Evolutionary conservation across 1,140 invertebrate species (phyloP).

Genomic region (Lepidurus packardi): DNA sequence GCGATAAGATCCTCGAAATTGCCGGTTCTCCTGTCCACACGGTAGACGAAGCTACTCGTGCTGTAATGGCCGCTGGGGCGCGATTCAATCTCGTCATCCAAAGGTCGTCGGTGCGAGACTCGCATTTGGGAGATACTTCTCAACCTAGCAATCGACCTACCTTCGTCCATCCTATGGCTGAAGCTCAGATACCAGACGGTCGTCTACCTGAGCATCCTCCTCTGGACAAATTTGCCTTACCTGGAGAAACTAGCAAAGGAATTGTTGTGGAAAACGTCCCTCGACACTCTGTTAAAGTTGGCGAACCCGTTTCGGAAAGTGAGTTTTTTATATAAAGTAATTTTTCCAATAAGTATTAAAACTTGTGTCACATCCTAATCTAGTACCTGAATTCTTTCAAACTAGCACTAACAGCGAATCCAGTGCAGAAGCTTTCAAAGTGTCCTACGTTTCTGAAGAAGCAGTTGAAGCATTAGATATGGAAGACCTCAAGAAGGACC

Average conservation of each 20-base stretch:
- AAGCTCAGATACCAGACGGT: neutral
- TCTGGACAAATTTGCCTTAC: neutral
- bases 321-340: neutral
- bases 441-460: neutral
- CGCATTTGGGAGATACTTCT: neutral
- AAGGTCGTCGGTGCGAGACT: neutral
- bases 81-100: neutral
- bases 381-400: neutral
- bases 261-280: neutral
- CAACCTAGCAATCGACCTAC: neutral
- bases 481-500: neutral
- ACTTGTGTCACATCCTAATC: neutral
- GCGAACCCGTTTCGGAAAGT: neutral
- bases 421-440: neutral
- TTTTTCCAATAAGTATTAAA: neutral
- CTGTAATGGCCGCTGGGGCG: slow-evolving; percentile 26
- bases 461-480: neutral
- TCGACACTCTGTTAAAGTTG: neutral
- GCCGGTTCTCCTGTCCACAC: slow-evolving; percentile 66
- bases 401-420: neutral
- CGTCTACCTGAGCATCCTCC: no score
- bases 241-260: slow-evolving; percentile 1
- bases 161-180: neutral
- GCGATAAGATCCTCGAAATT: slow-evolving; percentile 70
- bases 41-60: slow-evolving; percentile 35